Base-by-base conservation (phyloP, 1,140 invertebrate genomes). In the Riptortus pedestris region DNA sequence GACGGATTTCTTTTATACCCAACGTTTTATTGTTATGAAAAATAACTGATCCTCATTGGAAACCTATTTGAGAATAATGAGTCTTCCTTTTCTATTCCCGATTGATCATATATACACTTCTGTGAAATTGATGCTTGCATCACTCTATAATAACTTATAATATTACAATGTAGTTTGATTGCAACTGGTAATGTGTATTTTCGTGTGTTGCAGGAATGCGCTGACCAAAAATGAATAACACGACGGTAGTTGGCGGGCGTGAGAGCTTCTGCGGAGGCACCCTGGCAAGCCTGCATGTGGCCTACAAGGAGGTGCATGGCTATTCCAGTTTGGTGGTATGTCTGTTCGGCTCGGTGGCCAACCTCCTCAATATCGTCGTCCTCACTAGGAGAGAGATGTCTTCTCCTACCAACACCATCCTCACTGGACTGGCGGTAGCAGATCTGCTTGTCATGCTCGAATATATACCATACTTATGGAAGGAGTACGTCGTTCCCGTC, bases 351-450 rank as follows among this genome's bases (percentile, higher is more conserved):
- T 90, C 91, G 2, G 81, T 96, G 16, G 90, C 93, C 52, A 98
- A 98, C 73, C 80, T 88, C 0, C 81, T 97, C 62, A 98, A 96
- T 76, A 93, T 98, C 43, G 85, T 88, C n/a, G 93, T 98, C 3
- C 77, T 98, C 22, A 93, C 93, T 0, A 82, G 92, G 9, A 79
- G 85, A 4, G 88, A 93, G 71, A 95, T 96, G 92, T 76, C 80
- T 52, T 89, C 92, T 1, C 91, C 93, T 0, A 96, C 93, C 7
- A 97, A 97, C 74, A 83, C 85, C 52, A 93, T 92, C 70, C 79
- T 86, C 1, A 94, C 91, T 0, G 91, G 88, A 7, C 78, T 96
- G n/a, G 93, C 94, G 0, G 82, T 95, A 0, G 89, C 91, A 1
- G 93, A 97, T 74, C 80, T 96, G 45, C 77, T 94, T 0, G 91